A percentile compares a stretch with the other conserved stretches of the same genome.
Conservation (phyloP, 2,888 invertebrate species). For the Rhaphigaster nebulosa region DNA sequence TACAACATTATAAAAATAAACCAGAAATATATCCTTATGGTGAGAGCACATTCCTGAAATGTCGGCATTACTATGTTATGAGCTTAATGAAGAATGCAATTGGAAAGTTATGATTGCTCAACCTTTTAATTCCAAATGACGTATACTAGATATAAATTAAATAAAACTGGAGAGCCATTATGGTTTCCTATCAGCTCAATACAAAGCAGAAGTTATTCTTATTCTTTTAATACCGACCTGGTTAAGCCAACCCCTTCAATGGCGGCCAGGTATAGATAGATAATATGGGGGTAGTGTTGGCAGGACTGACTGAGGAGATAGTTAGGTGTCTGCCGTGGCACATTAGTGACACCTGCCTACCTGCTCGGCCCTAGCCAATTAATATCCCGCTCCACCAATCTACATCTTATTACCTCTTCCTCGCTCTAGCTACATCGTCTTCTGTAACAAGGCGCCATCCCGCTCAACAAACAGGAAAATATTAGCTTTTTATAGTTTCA, state of each 20-base stretch:
- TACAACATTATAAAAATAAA: no score
- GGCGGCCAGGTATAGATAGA: neutral
- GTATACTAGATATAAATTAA: no score
- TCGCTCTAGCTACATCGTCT: neutral
- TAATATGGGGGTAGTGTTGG: neutral
- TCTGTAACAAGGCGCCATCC: neutral
- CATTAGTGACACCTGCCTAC: slow-evolving; percentile 32
- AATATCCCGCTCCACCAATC: neutral
- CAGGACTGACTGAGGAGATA: neutral
- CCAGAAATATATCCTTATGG: no score
- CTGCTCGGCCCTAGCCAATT: neutral
- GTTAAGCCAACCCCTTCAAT: neutral
- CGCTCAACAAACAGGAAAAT: neutral
- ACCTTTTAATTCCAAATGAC: no score
- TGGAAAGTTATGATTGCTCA: no score
- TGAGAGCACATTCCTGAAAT: no score
- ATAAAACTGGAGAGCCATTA: no score
- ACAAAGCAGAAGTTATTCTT: no score
- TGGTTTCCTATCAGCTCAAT: no score
- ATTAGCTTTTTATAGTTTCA: neutral
- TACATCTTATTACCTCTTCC: slow-evolving; percentile 18
- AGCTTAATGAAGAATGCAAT: no score
- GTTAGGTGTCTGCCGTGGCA: neutral
- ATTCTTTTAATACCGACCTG: neutral
- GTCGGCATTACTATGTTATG: no score